Percentiles rank a stretch among this genome's conserved stretches.
Conservation (phyloP, 2,797 vertebrate species). For the Acrossocheilus fasciatus region DNA sequence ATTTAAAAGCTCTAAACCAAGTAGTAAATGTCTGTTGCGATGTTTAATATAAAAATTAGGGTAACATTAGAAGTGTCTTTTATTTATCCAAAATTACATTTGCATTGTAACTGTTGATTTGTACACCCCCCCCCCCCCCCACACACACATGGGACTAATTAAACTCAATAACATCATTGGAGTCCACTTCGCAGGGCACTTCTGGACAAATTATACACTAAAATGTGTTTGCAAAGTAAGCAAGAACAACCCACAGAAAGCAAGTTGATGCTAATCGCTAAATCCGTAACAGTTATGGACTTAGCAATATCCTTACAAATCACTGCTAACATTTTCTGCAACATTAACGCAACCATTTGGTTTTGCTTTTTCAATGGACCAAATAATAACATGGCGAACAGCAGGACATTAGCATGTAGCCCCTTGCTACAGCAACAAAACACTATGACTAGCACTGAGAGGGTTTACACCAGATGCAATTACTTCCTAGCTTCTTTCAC, state of each 20-base stretch:
- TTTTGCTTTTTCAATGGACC: background rate
- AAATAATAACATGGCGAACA: background rate
- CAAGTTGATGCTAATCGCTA: background rate
- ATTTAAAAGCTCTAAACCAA: no score
- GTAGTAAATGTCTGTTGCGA: no score
- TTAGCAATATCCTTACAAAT: background rate
- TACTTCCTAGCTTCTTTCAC: constrained; percentile 36
- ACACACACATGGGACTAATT: no score
- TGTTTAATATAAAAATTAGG: no score
- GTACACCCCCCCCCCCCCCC: no score
- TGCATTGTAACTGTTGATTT: no score
- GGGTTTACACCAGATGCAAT: constrained; percentile 34
- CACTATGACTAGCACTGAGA: background rate
- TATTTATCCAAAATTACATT: no score
- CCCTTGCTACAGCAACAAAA: constrained; percentile 3
- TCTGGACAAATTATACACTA: background rate
- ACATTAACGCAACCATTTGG: background rate
- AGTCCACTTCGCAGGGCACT: background rate
- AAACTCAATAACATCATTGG: no score
- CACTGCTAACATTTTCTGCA: background rate
- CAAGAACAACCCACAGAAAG: background rate
- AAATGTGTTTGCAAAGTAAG: background rate
- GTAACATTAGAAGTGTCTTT: no score
- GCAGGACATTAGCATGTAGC: constrained; percentile 24
- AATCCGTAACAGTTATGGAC: background rate